These are phyloP conservation scores for Leuciscus waleckii DNA, from an alignment of 2,797 vertebrate species.

Conservation along the genomic window DNA sequence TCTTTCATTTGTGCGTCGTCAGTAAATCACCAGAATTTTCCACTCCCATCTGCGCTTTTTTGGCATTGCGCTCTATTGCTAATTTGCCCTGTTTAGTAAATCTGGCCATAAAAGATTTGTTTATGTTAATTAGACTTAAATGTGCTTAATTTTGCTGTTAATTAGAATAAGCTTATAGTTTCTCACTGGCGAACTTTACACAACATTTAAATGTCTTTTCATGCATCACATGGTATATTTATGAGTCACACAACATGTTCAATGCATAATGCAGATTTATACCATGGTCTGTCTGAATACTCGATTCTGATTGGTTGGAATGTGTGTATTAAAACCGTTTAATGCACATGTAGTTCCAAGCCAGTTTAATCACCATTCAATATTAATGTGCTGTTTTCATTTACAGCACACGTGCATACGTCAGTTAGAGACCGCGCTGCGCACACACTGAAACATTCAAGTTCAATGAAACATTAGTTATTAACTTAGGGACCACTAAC, in stretches of 20 bases:
- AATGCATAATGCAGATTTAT: conserved; percentile 1
- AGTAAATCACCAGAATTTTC: too few relatives aligned
- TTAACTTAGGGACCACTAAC: too few relatives aligned
- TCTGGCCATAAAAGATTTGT: too few relatives aligned
- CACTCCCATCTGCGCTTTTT: too few relatives aligned
- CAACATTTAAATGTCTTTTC: background rate
- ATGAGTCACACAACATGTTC: background rate
- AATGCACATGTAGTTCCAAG: background rate
- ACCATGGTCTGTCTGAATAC: background rate
- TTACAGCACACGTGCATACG: background rate
- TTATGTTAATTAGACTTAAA: background rate
- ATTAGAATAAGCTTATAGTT: conserved; percentile 13
- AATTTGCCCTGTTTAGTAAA: too few relatives aligned
- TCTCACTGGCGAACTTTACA: background rate
- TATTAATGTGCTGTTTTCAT: background rate
- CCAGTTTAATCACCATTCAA: background rate
- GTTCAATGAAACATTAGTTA: too few relatives aligned
- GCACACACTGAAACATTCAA: background rate
- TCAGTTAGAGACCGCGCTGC: background rate
- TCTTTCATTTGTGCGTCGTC: too few relatives aligned
- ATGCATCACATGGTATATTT: conserved; percentile 12
- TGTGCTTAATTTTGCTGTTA: conserved; percentile 7
- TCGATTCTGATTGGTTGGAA: too few relatives aligned
- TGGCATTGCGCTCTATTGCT: too few relatives aligned
- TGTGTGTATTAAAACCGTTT: background rate